These are phyloP conservation scores for Platycheirus rosarum DNA, from an alignment of 2,888 invertebrate genomes.

Conservation along the genomic window DNA sequence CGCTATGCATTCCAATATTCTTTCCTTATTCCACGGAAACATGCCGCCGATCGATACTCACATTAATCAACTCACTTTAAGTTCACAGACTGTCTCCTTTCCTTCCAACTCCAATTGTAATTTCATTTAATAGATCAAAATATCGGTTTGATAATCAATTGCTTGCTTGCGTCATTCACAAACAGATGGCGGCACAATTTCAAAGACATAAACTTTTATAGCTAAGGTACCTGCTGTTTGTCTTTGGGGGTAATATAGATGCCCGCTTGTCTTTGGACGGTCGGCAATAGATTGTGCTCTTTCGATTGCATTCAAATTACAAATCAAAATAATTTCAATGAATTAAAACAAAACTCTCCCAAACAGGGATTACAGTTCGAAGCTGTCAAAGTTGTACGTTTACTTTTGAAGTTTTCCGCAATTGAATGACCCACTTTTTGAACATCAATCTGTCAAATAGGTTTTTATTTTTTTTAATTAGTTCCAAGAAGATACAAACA, in stretches of 20 bases:
- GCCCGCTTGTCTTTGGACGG: slow-evolving; percentile 11
- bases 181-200: slow-evolving; percentile 61
- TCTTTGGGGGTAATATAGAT: slow-evolving; percentile 54
- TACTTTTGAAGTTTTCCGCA: slow-evolving; percentile 61
- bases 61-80: slow-evolving; percentile 31
- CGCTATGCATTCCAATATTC: too few species aligned
- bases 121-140: slow-evolving; percentile 67
- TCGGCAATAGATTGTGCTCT: slow-evolving; percentile 22
- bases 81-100: neutral
- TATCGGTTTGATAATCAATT: slow-evolving; percentile 66
- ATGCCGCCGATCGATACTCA: slow-evolving; percentile 19
- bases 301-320: slow-evolving; percentile 46
- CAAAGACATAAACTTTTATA: slow-evolving; percentile 56
- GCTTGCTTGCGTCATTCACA: slow-evolving; percentile 54
- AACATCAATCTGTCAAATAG: slow-evolving; percentile 33
- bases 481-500: too few species aligned
- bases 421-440: slow-evolving; percentile 43
- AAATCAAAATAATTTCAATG: slow-evolving; percentile 55
- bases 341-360: slow-evolving; percentile 33
- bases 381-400: too few species aligned
- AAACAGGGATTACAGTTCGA: slow-evolving; percentile 39
- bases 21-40: slow-evolving; percentile 31
- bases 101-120: slow-evolving; percentile 23
- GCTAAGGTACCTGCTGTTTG: slow-evolving; percentile 47
- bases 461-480: slow-evolving; percentile 50